These are phyloP conservation scores for Campaea margaritaria DNA, from an alignment of 2,888 invertebrate species.

Conservation along the genomic window DNA sequence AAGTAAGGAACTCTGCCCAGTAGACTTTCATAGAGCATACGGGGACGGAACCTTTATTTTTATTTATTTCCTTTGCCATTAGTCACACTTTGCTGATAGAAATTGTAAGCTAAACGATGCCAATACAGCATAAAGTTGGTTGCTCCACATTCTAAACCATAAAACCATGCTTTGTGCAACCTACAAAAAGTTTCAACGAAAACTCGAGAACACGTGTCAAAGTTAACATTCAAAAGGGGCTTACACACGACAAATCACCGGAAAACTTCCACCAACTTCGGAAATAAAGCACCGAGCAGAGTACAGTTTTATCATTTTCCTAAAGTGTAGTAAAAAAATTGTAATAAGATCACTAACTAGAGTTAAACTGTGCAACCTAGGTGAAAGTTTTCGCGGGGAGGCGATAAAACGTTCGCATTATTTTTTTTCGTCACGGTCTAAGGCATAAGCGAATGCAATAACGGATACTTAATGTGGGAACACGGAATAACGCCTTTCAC, in stretches of 20 bases:
- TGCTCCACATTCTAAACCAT: too few relatives aligned
- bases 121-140: too few relatives aligned
- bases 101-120: too few relatives aligned
- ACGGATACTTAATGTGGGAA: too few relatives aligned
- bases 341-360: slow-evolving; percentile 49
- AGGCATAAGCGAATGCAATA: slow-evolving; percentile 9
- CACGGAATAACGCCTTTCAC: too few relatives aligned
- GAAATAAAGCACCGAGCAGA: slow-evolving; percentile 33
- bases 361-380: slow-evolving; percentile 46
- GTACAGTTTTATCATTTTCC: slow-evolving; percentile 39
- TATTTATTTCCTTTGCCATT: too few relatives aligned
- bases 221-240: slow-evolving; percentile 19
- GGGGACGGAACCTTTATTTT: too few relatives aligned
- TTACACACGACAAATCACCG: slow-evolving; percentile 24
- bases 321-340: slow-evolving; percentile 43
- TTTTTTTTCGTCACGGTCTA: slow-evolving; percentile 23
- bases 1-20: too few relatives aligned
- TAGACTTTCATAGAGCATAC: too few relatives aligned
- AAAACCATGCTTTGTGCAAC: too few relatives aligned
- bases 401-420: slow-evolving; percentile 40
- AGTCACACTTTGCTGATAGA: neutral
- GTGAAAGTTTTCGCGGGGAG: slow-evolving; percentile 54
- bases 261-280: slow-evolving; percentile 32
- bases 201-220: slow-evolving; percentile 9
- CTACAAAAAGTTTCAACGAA: neutral